A percentile compares a stretch with the other conserved stretches of the same genome.
These are phyloP conservation scores for Crossocerus cetratus DNA, from an alignment of 2,888 invertebrate genomes.

Conservation along the genomic window DNA sequence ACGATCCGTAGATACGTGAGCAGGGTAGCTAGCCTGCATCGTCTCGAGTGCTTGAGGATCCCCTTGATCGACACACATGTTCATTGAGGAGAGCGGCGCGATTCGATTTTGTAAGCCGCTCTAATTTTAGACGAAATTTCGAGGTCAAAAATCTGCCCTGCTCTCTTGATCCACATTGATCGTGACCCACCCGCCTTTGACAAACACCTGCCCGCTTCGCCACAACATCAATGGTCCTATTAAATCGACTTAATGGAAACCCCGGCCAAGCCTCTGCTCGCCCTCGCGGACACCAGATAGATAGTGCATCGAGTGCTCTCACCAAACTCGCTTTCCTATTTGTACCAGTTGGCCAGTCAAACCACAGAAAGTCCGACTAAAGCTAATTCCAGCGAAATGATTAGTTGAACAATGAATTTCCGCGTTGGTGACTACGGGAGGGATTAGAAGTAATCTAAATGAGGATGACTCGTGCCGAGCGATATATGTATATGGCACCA, in stretches of 20 bases:
- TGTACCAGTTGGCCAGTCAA: no score
- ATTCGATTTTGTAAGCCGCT: constrained; percentile 58
- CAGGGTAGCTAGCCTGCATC: neutral
- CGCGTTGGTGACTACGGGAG: neutral
- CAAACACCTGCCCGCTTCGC: constrained; percentile 27
- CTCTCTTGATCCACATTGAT: constrained; percentile 65
- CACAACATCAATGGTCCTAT: neutral
- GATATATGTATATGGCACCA: neutral
- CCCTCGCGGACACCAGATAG: no score
- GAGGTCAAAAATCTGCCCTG: constrained; percentile 66
- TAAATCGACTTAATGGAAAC: no score
- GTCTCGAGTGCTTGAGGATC: constrained; percentile 18
- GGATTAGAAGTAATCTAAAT: neutral
- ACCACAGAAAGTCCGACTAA: neutral
- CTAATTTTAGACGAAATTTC: constrained; percentile 66
- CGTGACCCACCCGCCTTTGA: constrained; percentile 35
- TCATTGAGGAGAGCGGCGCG: constrained; percentile 33
- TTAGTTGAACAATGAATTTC: constrained; percentile 4
- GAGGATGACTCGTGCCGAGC: neutral
- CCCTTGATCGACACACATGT: constrained; percentile 23
- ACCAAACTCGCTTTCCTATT: no score
- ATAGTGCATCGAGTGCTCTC: no score
- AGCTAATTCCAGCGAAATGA: neutral
- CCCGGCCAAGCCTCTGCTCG: no score
- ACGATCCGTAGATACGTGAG: constrained; percentile 15